phyloP scores from a whole-genome alignment of 2,888 invertebrate genomes.

The Galeopsomyia nigrocyanea region DNA sequence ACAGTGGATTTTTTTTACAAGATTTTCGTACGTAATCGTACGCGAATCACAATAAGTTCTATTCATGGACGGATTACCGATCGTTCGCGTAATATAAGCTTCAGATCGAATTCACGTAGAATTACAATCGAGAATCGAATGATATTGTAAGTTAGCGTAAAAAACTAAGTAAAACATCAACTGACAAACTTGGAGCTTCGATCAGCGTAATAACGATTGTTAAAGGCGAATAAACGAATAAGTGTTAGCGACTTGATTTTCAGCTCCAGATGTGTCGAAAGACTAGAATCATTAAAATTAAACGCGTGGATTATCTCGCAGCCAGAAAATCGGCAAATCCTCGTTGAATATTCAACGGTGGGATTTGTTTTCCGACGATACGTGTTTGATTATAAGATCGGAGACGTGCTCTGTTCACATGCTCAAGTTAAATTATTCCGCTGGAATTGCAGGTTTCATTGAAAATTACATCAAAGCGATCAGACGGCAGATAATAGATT shows the following conservation, averaged over 20 bases:
- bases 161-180: constrained; percentile 56
- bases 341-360: constrained; percentile 20
- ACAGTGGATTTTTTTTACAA: constrained; percentile 42
- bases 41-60: constrained; percentile 46
- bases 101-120: constrained; percentile 30
- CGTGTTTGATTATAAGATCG: constrained; percentile 47
- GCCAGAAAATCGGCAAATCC: constrained; percentile 36
- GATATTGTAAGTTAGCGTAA: constrained; percentile 33
- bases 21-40: constrained; percentile 43
- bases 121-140: constrained; percentile 31
- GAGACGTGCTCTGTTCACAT: constrained; percentile 41
- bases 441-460: no score
- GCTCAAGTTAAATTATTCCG: no score
- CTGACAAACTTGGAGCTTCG: constrained; percentile 59
- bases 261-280: constrained; percentile 62
- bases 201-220: constrained; percentile 51
- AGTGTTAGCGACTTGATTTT: constrained; percentile 54
- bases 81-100: constrained; percentile 23
- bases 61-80: constrained; percentile 29
- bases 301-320: constrained; percentile 49
- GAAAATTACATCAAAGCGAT: no score
- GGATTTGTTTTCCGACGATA: constrained; percentile 37
- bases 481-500: no score
- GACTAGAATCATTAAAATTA: constrained; percentile 67
- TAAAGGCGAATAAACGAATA: constrained; percentile 35